These are phyloP conservation scores for Sclerurus mexicanus DNA, from an alignment of 2,113 vertebrate species.

Conservation along the genomic window DNA sequence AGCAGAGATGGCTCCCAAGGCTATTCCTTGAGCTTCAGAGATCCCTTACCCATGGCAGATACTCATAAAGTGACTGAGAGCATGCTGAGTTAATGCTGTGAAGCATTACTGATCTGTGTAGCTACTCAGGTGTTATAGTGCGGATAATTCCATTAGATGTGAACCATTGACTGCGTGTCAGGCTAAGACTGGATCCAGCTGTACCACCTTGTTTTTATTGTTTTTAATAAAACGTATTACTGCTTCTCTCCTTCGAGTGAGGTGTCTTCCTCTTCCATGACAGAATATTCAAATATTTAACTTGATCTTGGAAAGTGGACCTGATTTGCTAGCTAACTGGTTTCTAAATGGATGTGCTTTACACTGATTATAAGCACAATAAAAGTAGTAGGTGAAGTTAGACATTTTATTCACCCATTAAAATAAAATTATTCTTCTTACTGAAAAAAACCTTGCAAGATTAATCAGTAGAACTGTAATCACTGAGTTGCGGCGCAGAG, in stretches of 20 bases:
- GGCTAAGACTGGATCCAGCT: neutral
- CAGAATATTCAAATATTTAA: neutral
- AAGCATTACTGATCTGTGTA: neutral
- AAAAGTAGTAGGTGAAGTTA: neutral
- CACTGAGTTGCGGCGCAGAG: neutral
- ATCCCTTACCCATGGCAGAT: neutral
- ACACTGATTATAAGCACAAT: neutral
- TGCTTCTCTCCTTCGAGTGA: neutral
- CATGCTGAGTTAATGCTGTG: neutral
- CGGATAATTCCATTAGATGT: neutral
- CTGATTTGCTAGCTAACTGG: neutral
- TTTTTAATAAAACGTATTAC: neutral
- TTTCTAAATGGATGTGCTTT: neutral
- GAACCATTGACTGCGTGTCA: neutral
- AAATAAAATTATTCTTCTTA: neutral
- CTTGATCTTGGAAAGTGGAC: neutral
- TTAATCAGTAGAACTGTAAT: neutral
- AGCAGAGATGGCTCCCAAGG: neutral
- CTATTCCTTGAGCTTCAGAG: neutral
- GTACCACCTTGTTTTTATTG: neutral
- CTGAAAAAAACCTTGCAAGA: neutral
- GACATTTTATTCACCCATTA: neutral
- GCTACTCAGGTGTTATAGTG: neutral
- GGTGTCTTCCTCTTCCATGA: neutral
- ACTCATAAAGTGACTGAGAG: neutral